Evolutionary conservation across 2,888 invertebrate genomes (phyloP).

Genomic region (Metellina segmentata): DNA sequence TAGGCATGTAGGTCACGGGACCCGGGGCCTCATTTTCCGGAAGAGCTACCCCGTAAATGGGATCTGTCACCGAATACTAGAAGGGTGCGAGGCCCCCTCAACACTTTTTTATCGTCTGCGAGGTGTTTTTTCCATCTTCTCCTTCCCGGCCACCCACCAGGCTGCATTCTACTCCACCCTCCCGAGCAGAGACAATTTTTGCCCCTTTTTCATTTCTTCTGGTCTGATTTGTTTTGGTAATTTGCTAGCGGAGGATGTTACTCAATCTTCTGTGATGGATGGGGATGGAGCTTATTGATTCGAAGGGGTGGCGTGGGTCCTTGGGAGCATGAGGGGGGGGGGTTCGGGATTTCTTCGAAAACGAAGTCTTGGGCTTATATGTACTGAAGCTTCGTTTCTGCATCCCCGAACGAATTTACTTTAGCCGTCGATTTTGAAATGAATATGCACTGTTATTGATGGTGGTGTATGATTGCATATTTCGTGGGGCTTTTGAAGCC

Average conservation of each 20-base stretch:
- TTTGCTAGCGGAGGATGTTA: not conserved
- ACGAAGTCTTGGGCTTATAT: too few relatives aligned
- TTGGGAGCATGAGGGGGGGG: too few relatives aligned
- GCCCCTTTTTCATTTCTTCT: not conserved
- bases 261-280: not conserved
- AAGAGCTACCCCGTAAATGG: slow-evolving; percentile 8
- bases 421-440: too few relatives aligned
- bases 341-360: too few relatives aligned
- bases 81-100: not conserved
- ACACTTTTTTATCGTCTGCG: not conserved
- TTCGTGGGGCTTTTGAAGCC: too few relatives aligned
- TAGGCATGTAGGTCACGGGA: slow-evolving; percentile 5
- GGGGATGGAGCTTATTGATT: too few relatives aligned
- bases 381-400: too few relatives aligned
- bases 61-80: not conserved
- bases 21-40: slow-evolving; percentile 3
- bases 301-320: too few relatives aligned
- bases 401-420: too few relatives aligned
- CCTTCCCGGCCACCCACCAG: not conserved
- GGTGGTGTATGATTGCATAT: too few relatives aligned
- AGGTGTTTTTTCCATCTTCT: not conserved
- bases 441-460: too few relatives aligned
- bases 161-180: not conserved
- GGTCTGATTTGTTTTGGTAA: not conserved
- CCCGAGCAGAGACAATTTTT: not conserved